A percentile compares a stretch with the other conserved stretches of the same genome.
These are phyloP conservation scores for Corynorhinus townsendii DNA, from an alignment of 2,113 vertebrate species.

Conservation along the genomic window DNA sequence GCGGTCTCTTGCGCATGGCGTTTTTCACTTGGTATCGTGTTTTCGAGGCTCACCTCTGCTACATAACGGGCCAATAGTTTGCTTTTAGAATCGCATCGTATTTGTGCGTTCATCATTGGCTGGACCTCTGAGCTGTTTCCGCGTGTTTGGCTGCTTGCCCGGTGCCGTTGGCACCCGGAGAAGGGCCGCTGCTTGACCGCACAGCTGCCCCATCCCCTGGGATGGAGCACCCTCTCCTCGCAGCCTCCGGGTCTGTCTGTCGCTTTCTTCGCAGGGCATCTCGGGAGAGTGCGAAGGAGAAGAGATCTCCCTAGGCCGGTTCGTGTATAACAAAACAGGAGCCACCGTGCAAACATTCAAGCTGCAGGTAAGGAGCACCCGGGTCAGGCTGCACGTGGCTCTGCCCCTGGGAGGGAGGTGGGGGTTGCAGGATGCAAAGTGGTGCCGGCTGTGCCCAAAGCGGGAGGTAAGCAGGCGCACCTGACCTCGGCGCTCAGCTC, in stretches of 20 bases:
- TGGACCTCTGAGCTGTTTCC: not conserved
- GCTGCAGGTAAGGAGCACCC: constrained; percentile 57
- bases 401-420: not conserved
- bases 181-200: not conserved
- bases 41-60: not conserved
- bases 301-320: constrained; percentile 69
- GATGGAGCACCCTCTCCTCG: rapidly evolving
- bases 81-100: not conserved
- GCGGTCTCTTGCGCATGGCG: not conserved
- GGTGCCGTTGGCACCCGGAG: rapidly evolving
- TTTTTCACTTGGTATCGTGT: not conserved
- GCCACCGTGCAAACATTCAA: constrained; percentile 70
- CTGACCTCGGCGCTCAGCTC: not conserved
- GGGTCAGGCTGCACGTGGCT: rapidly evolving
- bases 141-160: not conserved
- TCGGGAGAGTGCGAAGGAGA: constrained; percentile 61
- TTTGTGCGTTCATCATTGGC: not conserved
- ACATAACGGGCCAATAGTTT: not conserved
- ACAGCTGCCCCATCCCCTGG: not conserved
- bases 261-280: constrained; percentile 57
- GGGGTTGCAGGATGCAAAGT: not conserved
- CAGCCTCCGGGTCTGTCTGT: not conserved
- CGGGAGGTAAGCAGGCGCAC: not conserved
- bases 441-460: not conserved
- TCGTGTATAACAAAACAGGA: constrained; percentile 56